Evolutionary conservation across 2,888 invertebrate genomes (phyloP).

Genomic region (Tachina fera): DNA sequence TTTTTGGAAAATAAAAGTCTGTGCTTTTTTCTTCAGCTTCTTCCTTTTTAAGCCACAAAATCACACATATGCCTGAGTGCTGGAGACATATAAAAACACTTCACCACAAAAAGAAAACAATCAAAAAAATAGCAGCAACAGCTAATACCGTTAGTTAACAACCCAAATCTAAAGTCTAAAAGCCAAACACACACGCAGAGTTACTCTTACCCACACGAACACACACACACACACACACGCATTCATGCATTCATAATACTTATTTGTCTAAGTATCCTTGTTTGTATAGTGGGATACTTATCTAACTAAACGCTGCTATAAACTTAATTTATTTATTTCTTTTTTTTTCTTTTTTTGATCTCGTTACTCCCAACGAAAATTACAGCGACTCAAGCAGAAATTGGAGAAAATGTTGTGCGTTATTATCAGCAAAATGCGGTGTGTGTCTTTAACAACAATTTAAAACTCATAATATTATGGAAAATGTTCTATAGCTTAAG

Average conservation of each 20-base stretch:
- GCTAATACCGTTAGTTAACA: constrained; percentile 71
- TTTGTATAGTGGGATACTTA: constrained; percentile 45
- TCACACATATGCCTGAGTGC: constrained; percentile 53
- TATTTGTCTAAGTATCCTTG: constrained; percentile 19
- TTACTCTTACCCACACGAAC: not conserved
- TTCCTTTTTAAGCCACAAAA: constrained; percentile 61
- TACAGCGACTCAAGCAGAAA: constrained; percentile 14
- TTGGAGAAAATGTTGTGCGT: constrained; percentile 18
- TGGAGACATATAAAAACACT: constrained; percentile 8
- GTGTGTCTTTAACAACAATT: constrained; percentile 58
- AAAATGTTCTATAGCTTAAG: constrained; percentile 49
- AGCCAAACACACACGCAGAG: constrained; percentile 28
- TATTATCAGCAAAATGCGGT: constrained; percentile 19
- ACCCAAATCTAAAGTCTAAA: constrained; percentile 61
- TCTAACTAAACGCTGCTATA: constrained; percentile 67
- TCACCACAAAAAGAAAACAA: not conserved
- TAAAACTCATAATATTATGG: constrained; percentile 58
- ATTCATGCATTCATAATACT: not conserved
- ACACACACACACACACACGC: not conserved
- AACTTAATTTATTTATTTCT: constrained; percentile 33
- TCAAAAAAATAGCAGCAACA: constrained; percentile 14
- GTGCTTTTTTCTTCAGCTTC: not conserved
- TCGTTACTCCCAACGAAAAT: constrained; percentile 28
- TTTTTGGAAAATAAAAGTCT: constrained; percentile 27
- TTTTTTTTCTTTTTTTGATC: not conserved